Evolutionary conservation across 2,113 vertebrate species (phyloP), one percentile per base, ranked within the genome.

Genomic region (Myotis lucifugus): DNA sequence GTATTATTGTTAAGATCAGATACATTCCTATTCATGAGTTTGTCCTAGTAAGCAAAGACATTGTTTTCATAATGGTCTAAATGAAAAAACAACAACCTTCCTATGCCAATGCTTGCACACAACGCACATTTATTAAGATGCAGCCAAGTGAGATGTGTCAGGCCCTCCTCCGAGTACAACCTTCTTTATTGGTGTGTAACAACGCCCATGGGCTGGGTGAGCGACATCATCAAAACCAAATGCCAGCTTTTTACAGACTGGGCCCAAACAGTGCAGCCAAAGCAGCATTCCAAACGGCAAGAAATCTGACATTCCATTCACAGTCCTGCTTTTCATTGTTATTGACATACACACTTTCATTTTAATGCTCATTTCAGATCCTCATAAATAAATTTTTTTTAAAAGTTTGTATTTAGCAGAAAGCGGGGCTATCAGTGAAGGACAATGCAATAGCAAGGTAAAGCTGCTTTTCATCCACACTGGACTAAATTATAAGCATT

Each of bases 91-190:
- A 90, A 50, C 52, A 32, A n/a, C 34, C 18, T 27, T 83, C 96
- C 48, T 82, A 88, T 4, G 27, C 66, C 12, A 34, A 37, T 97
- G 97, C 94, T 96, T 97, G 88, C 95, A 98, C 92, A 96, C 97
- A 95, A 98, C 90, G 96, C 97, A 95, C 97, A 96, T 98, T 98
- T 98, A 98, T 98, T 98, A 97, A 98, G 97, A 97, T 90, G 90
- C 87, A 98, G 67, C 81, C 96, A 97, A 98, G 97, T 95, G 97
- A 97, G 97, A 97, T 96, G 95, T 97, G 95, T 93, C 94, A 5
- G 59, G 46, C 42, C 32, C 46, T 84, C 14, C 56, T 76, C 48
- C n/a, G 74, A 54, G 70, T 95, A 96, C 97, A 96, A 66, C 95
- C 97, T 97, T 96, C 97, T 97, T 98, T 90, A 96, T 5, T 95